A percentile compares a stretch with the other conserved stretches of the same genome.
phyloP scores from a whole-genome alignment of 2,797 vertebrate species.

The Xiphophorus birchmanni region DNA sequence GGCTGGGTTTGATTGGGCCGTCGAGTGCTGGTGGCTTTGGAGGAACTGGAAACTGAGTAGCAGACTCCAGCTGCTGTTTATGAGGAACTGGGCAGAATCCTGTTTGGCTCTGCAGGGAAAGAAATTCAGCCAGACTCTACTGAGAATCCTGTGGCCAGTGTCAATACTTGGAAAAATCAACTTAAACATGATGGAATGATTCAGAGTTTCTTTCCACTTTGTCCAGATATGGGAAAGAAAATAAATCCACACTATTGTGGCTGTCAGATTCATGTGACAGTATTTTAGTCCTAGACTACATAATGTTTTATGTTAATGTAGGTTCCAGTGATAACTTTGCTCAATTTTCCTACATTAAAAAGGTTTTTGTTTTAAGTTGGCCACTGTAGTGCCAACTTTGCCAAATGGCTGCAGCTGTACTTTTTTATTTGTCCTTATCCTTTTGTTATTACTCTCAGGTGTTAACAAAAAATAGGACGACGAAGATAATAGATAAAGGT shows the following conservation, averaged over 20 bases:
- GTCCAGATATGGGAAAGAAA: not conserved
- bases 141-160: conserved; percentile 58
- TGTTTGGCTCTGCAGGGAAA: conserved; percentile 55
- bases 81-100: conserved; percentile 65
- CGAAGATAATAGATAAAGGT: conserved; percentile 69
- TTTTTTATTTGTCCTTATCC: conserved; percentile 37
- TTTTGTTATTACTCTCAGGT: conserved; percentile 50
- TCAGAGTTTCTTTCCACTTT: conserved; percentile 14
- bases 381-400: conserved; percentile 22
- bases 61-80: conserved; percentile 80
- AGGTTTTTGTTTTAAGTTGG: conserved; percentile 20
- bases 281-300: not conserved
- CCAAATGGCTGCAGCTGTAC: conserved; percentile 27
- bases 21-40: conserved; percentile 63
- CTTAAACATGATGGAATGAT: conserved; percentile 49
- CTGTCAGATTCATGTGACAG: not conserved
- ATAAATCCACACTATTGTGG: not conserved
- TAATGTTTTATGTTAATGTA: not conserved
- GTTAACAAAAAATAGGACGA: conserved; percentile 67
- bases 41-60: conserved; percentile 67
- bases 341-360: conserved; percentile 12
- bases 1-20: conserved; percentile 74
- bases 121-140: conserved; percentile 46
- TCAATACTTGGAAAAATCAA: conserved; percentile 67
- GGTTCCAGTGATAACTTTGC: not conserved